phyloP scores from a whole-genome alignment of 2,888 invertebrate genomes.

The Leptinotarsa rubiginosa region DNA sequence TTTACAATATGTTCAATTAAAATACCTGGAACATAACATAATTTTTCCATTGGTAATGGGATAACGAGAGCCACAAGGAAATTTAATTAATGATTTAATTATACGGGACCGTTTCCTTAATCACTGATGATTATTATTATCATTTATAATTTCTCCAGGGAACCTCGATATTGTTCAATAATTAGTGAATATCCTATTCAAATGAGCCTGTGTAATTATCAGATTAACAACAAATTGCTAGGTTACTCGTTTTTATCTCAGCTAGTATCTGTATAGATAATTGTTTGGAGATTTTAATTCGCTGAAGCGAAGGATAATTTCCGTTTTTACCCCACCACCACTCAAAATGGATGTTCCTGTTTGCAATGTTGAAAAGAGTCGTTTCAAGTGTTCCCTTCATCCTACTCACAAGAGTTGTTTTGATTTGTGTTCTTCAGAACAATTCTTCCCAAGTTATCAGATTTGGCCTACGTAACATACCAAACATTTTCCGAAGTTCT shows the following conservation, averaged over 20 bases:
- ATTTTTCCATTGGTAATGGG: slow-evolving; percentile 24
- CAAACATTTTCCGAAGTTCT: no score
- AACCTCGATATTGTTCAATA: slow-evolving; percentile 15
- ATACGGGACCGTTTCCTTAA: neutral
- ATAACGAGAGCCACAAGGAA: slow-evolving; percentile 18
- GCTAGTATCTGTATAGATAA: neutral
- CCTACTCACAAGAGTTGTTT: no score
- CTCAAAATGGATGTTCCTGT: neutral
- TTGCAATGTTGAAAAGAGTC: no score
- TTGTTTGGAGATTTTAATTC: slow-evolving; percentile 9
- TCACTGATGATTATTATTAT: slow-evolving; percentile 22
- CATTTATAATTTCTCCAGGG: slow-evolving; percentile 6
- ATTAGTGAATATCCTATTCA: slow-evolving; percentile 18
- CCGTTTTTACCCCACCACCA: neutral
- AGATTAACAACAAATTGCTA: slow-evolving; percentile 11
- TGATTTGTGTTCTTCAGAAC: no score
- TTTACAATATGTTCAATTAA: slow-evolving; percentile 28
- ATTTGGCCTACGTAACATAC: no score
- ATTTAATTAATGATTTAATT: slow-evolving; percentile 26
- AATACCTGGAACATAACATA: slow-evolving; percentile 25
- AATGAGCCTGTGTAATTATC: slow-evolving; percentile 15
- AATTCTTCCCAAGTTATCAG: no score
- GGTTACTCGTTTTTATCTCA: slow-evolving; percentile 9
- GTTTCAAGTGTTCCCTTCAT: no score
- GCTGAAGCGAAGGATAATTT: neutral